Evolutionary conservation across 2,888 invertebrate species (phyloP), one percentile per base, ranked within the genome.

Genomic region (Watsonalla cultraria): DNA sequence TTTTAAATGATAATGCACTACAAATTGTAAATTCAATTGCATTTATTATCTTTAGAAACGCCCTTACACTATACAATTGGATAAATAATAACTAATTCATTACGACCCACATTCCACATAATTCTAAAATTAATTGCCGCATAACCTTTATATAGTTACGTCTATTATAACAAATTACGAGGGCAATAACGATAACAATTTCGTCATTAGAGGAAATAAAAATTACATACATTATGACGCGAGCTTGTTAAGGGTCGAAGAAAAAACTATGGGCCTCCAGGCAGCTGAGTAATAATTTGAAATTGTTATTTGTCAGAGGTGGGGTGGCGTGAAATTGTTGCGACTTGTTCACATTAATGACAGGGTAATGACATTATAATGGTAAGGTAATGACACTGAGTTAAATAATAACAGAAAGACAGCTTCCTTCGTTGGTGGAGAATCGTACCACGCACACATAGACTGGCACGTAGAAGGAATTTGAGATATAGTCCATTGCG

Each of bases 281-380:
- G 39, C 49, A 37, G 15, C 37, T 15, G 49, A 49, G 37, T 49
- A 49, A 37, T 49, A 37, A 49, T 49, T 49, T 49, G 37, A 49
- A 49, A 37, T 49, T 37, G 49, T 49, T 49, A 49, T 37, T 37
- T 49, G 49, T 48, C 47, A 35, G 47, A 48, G 47, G 49, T 37
- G 49, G 37, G 49, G 49, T 11, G 37, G 49, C 49, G 49, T 49
- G 49, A 49, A 49, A 49, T 37, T 49, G 49, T 37, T 49, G 39
- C 13, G 50, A 58, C 57, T 58, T 52, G 51, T 55, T 54, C 49
- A 51, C 46, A 46, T 49, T 58, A 61, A 61, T 61, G 59, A 58
- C 57, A 58, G 59, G 54, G 59, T 59, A 59, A 58, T 59, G 61
- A 58, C 61, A 59, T 61, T 59, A 58, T 61, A 61, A 61, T 59